These are phyloP conservation scores for Ancistrus triradiatus DNA, from an alignment of 2,113 vertebrate genomes.

Conservation along the genomic window DNA sequence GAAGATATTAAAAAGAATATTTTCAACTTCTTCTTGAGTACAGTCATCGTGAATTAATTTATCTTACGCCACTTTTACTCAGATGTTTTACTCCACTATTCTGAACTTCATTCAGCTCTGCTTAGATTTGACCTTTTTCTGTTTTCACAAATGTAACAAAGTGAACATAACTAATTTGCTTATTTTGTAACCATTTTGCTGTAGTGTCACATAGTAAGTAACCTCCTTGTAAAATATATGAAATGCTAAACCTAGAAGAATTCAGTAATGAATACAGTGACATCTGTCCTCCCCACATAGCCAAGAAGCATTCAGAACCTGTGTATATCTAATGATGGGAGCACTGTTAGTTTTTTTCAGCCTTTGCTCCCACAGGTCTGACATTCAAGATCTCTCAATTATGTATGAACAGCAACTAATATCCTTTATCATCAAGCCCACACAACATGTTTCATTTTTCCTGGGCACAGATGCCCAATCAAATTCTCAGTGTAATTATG, in stretches of 20 bases:
- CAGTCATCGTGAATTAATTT: no score
- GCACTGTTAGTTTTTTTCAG: conserved; percentile 63
- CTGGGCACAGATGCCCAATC: conserved; percentile 72
- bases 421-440: conserved; percentile 77
- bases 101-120: neutral
- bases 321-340: conserved; percentile 56
- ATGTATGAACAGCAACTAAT: conserved; percentile 80
- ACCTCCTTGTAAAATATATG: neutral
- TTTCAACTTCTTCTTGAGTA: no score
- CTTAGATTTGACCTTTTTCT: neutral
- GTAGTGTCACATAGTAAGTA: neutral
- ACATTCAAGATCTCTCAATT: conserved; percentile 81
- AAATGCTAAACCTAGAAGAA: conserved; percentile 18
- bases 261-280: conserved; percentile 25
- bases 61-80: no score
- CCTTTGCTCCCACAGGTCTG: conserved; percentile 76
- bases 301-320: conserved; percentile 33
- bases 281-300: conserved; percentile 39
- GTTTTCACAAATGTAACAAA: conserved; percentile 10
- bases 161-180: neutral
- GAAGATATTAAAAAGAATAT: no score
- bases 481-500: conserved; percentile 74
- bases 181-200: no score
- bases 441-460: conserved; percentile 78
- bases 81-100: neutral